These are phyloP conservation scores for Orchestes rusci DNA, from an alignment of 2,888 invertebrate genomes.

Conservation along the genomic window DNA sequence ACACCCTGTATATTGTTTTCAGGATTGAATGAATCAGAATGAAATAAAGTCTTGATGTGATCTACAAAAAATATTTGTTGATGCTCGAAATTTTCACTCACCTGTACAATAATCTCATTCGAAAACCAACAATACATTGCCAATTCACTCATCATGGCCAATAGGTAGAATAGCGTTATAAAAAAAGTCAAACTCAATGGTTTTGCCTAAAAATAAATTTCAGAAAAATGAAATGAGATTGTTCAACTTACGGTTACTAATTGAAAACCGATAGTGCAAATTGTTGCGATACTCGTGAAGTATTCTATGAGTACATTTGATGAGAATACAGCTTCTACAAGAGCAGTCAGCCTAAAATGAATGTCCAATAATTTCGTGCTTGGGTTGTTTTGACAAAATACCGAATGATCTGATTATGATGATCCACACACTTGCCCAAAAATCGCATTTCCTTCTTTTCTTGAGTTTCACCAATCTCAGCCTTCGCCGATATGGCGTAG, in stretches of 20 bases:
- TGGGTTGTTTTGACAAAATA: no score
- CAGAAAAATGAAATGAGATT: background rate
- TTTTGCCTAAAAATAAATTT: constrained; percentile 2
- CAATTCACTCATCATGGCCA: constrained; percentile 5
- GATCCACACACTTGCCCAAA: background rate
- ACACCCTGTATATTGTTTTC: no score
- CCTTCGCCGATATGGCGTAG: background rate
- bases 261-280: constrained; percentile 10
- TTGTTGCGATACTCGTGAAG: constrained; percentile 2
- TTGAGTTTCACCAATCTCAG: no score
- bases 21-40: no score
- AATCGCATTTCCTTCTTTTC: background rate
- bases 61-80: background rate
- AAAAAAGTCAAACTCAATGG: constrained; percentile 5
- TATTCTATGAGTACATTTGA: constrained; percentile 3
- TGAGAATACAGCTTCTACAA: background rate
- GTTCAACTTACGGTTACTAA: constrained; percentile 5
- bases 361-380: no score
- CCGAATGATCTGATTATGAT: background rate
- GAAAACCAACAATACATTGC: constrained; percentile 12
- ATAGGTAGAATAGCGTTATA: constrained; percentile 1
- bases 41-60: no score
- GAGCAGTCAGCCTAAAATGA: no score
- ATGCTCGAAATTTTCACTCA: constrained; percentile 5
- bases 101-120: constrained; percentile 9